Conservation (phyloP, 2,888 invertebrate genomes). For the Acanthosoma haemorrhoidale region DNA sequence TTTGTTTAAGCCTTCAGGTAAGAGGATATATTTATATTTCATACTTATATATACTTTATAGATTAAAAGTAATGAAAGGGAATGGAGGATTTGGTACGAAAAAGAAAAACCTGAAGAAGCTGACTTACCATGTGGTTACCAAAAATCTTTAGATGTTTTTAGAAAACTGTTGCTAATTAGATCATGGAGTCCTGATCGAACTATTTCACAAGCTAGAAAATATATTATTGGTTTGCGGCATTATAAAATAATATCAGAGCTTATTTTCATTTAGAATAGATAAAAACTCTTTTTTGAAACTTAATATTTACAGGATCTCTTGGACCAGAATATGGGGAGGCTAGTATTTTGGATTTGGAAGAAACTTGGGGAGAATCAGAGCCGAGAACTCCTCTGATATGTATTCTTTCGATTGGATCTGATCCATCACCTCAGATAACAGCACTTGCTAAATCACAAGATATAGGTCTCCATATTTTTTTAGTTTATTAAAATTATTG, state of each 20-base stretch:
- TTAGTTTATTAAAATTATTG: neutral
- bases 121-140: conserved; percentile 80
- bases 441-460: conserved; percentile 75
- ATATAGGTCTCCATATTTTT: conserved; percentile 60
- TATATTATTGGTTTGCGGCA: conserved; percentile 67
- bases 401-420: conserved; percentile 89
- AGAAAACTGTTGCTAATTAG: conserved; percentile 77
- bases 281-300: neutral
- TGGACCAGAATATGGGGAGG: conserved; percentile 83
- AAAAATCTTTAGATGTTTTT: conserved; percentile 78
- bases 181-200: conserved; percentile 93
- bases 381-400: conserved; percentile 80
- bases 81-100: conserved; percentile 88
- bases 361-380: conserved; percentile 85
- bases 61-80: conserved; percentile 79
- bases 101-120: conserved; percentile 89
- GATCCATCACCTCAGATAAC: conserved; percentile 95
- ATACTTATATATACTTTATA: conserved; percentile 37
- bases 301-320: conserved; percentile 60
- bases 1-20: neutral
- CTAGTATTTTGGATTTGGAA: conserved; percentile 86
- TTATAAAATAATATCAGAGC: neutral
- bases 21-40: neutral
- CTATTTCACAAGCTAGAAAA: conserved; percentile 84
- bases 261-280: neutral